These are phyloP conservation scores for Calonectris borealis DNA, from an alignment of 2,113 vertebrate species.

Conservation along the genomic window DNA sequence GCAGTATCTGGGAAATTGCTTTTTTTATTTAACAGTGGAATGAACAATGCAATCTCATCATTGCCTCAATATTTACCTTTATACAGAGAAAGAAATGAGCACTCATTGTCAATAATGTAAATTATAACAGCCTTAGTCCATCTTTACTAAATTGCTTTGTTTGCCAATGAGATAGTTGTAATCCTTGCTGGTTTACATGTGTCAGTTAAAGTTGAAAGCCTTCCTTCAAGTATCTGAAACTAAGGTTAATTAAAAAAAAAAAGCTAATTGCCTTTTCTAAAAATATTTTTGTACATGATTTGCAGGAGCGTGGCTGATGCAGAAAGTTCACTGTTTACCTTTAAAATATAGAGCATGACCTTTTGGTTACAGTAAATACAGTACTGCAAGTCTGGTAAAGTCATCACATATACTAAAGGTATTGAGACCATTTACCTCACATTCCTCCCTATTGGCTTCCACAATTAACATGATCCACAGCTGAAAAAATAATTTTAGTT, in stretches of 20 bases:
- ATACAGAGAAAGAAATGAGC: too few species aligned
- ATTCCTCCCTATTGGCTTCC: conserved; percentile 74
- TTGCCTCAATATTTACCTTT: too few species aligned
- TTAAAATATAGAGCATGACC: conserved; percentile 30
- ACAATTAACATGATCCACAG: conserved; percentile 79
- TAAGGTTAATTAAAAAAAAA: neutral
- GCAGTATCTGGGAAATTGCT: too few species aligned
- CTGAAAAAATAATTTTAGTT: conserved; percentile 77
- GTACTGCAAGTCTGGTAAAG: conserved; percentile 75
- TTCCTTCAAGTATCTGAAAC: neutral
- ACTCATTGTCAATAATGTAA: neutral
- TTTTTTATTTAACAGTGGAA: too few species aligned
- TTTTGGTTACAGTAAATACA: conserved; percentile 76
- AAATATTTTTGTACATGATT: neutral
- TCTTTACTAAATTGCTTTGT: neutral
- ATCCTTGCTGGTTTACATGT: neutral
- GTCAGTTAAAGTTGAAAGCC: neutral
- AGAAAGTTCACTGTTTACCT: neutral
- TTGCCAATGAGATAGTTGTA: neutral
- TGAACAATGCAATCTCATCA: too few species aligned
- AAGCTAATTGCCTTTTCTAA: neutral
- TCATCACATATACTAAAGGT: conserved; percentile 68
- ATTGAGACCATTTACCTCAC: conserved; percentile 68
- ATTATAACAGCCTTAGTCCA: neutral
- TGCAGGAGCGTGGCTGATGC: conserved; percentile 9